phyloP scores from a whole-genome alignment of 2,797 vertebrate genomes.

The Cercopithecus hamlyni region DNA sequence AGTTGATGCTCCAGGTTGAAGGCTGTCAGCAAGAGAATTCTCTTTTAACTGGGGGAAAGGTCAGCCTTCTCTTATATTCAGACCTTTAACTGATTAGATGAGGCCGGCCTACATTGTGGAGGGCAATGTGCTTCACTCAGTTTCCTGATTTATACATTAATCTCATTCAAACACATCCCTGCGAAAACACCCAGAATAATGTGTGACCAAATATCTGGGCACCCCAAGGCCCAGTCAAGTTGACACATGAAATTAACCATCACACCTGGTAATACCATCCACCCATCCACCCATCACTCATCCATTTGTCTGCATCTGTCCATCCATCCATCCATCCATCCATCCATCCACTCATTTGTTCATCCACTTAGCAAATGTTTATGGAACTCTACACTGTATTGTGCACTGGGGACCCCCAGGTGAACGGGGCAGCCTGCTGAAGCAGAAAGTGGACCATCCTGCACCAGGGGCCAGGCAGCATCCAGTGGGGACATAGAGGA shows the following conservation, averaged over 20 bases:
- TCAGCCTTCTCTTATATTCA: too few relatives aligned
- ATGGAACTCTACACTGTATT: not conserved
- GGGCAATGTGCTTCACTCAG: not conserved
- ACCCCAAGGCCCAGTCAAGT: not conserved
- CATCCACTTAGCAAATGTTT: not conserved
- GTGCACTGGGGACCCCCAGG: too few relatives aligned
- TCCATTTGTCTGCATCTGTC: not conserved
- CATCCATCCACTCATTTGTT: not conserved
- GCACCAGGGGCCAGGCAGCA: not conserved
- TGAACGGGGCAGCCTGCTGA: not conserved
- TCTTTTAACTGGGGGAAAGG: not conserved
- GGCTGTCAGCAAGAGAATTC: not conserved
- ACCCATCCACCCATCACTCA: not conserved
- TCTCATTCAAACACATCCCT: not conserved
- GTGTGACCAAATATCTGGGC: not conserved
- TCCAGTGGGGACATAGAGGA: not conserved
- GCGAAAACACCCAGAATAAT: not conserved
- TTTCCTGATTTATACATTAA: not conserved
- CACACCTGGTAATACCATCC: not conserved
- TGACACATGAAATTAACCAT: not conserved
- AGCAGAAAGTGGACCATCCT: not conserved
- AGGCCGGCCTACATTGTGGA: not conserved
- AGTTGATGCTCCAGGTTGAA: not conserved
- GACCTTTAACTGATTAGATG: not conserved
- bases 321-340: not conserved